These are phyloP conservation scores for Danio jaintianensis DNA, from an alignment of 2,797 vertebrate genomes.

Conservation along the genomic window DNA sequence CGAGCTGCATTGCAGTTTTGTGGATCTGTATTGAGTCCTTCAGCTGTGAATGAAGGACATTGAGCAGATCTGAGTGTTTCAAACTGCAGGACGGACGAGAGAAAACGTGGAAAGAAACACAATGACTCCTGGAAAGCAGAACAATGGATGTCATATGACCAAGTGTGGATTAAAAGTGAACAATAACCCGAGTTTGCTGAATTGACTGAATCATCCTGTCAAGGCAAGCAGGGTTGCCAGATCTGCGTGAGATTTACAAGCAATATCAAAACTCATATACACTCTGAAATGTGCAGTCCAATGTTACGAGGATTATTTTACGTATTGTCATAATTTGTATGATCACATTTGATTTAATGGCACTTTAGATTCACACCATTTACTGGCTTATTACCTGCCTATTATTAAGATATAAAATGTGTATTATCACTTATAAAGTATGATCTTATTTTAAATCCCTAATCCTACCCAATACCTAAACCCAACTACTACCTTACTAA, in stretches of 20 bases:
- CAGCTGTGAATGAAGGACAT: conserved; percentile 14
- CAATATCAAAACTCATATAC: neutral
- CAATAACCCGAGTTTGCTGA: neutral
- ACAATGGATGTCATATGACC: neutral
- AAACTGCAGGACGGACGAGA: neutral
- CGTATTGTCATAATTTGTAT: no score
- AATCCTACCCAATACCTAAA: no score
- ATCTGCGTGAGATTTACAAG: neutral
- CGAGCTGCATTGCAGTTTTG: conserved; percentile 58
- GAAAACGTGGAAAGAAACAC: neutral
- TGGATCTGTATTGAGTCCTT: conserved; percentile 11
- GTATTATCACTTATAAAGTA: no score
- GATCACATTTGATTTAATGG: no score
- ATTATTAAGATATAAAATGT: no score
- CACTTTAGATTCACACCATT: no score
- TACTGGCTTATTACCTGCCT: no score
- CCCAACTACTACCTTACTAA: no score
- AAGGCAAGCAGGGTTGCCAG: neutral
- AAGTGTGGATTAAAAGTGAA: conserved; percentile 12
- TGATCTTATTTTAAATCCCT: no score
- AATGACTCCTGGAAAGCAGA: neutral
- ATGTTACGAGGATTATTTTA: no score
- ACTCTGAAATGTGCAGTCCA: neutral
- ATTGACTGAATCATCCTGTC: conserved; percentile 1
- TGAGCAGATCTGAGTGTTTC: neutral